phyloP scores from a whole-genome alignment of 2,888 invertebrate genomes.

The Campoplex nolae region DNA sequence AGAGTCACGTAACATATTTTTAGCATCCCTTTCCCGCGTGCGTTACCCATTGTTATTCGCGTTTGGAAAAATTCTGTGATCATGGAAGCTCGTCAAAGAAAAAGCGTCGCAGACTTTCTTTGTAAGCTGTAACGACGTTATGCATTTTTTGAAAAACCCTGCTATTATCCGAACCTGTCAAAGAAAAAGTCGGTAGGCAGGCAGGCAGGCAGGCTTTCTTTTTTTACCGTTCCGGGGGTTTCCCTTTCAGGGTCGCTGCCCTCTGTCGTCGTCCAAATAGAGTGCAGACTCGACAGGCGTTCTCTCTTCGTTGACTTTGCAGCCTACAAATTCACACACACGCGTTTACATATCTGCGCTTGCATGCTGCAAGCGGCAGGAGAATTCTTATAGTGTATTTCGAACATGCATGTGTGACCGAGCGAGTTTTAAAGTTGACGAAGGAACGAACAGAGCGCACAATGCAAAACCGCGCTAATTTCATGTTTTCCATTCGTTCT shows the following conservation, averaged over 20 bases:
- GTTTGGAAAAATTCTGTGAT: neutral
- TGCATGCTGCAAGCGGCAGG: neutral
- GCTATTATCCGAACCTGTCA: neutral
- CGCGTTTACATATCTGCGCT: neutral
- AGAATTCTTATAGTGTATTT: constrained; percentile 6
- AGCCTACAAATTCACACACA: constrained; percentile 27
- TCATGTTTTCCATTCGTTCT: constrained; percentile 51
- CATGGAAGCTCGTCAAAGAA: constrained; percentile 21
- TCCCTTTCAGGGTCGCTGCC: constrained; percentile 67
- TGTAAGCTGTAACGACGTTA: neutral
- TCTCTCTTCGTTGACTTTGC: constrained; percentile 58
- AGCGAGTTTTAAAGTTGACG: constrained; percentile 49
- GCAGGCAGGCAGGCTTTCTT: constrained; percentile 10
- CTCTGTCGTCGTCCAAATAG: constrained; percentile 50
- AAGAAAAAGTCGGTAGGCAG: constrained; percentile 3
- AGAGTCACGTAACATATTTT: neutral
- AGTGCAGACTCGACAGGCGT: constrained; percentile 44
- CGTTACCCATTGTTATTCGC: neutral
- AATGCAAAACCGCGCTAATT: constrained; percentile 58
- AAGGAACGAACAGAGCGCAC: constrained; percentile 42
- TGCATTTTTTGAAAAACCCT: neutral
- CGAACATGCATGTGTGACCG: constrained; percentile 27
- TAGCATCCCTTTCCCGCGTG: neutral
- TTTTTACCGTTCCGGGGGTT: constrained; percentile 40
- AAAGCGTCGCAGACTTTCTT: constrained; percentile 15